A percentile compares a stretch with the other conserved stretches of the same genome.
These are phyloP conservation scores for Leucophora obtusa DNA, from an alignment of 2,888 invertebrate species.

Conservation along the genomic window DNA sequence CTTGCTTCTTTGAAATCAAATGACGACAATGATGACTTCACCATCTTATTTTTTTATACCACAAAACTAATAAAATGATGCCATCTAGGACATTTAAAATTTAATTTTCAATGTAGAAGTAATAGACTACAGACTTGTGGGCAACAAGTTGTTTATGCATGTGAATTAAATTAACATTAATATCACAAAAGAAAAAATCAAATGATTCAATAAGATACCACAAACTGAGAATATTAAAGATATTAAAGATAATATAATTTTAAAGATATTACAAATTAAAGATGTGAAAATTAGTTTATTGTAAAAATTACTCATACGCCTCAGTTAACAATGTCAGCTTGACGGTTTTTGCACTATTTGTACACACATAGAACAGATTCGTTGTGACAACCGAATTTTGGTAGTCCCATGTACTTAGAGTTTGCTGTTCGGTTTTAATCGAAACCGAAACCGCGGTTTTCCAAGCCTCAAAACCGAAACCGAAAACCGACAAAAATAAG, in stretches of 20 bases:
- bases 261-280: too few species aligned
- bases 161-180: constrained; percentile 17
- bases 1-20: constrained; percentile 7
- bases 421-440: too few species aligned
- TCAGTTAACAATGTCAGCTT: too few species aligned
- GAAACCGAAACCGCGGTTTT: too few species aligned
- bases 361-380: too few species aligned
- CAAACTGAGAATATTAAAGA: too few species aligned
- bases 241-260: too few species aligned
- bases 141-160: constrained; percentile 49
- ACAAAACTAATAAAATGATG: constrained; percentile 21
- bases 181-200: neutral
- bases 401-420: too few species aligned
- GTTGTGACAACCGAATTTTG: too few species aligned
- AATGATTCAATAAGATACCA: neutral
- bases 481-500: too few species aligned
- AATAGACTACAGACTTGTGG: constrained; percentile 27
- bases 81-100: constrained; percentile 12
- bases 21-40: constrained; percentile 46
- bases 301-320: neutral
- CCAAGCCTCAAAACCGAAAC: too few species aligned
- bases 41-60: constrained; percentile 12
- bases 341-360: too few species aligned
- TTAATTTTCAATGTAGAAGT: neutral
- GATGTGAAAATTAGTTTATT: neutral